Evolutionary conservation across 2,113 vertebrate genomes (phyloP), one percentile per base, ranked within the genome.

Genomic region (Capreolus pygargus): DNA sequence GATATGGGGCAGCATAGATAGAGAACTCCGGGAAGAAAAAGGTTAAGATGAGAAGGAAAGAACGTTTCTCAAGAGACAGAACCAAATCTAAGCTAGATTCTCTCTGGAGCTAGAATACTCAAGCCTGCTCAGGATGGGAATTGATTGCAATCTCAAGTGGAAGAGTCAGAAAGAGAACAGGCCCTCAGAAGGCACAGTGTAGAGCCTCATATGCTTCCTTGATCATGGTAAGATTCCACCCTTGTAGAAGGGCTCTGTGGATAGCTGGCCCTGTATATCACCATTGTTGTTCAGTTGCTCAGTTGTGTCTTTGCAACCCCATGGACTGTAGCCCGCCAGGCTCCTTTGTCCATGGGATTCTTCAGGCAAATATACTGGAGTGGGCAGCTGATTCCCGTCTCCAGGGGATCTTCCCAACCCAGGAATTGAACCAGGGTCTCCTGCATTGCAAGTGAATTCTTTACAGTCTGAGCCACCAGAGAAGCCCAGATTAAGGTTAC

Each of bases 91-190:
- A 91, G 47, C 8, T 45, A 27, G 21, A 36, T 36, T 3, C 6
- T 83, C 81, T 83, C 81, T 55, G 52, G 50, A 36, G 21, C 33
- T 36, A 36, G 33, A 36, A 2, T n/a, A 55, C 10, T 3, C 33
- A 54, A 64, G 17, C 0, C 15, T 64, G 19, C 11, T 74, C 54
- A 86, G n/a, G 6, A 39, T 45, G 9, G 13, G 17, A 19, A n/a
- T 13, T 45, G 3, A 43, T 5, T n/a, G 17, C 5, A 28, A 6
- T 79, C 21, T 74, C 10, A 7, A 50, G 50, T 81, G 17, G 36
- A 81, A 88, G 76, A 74, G 6, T 85, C 33, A 47, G n/a, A 60
- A 92, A 47, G 12, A 39, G 36, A 95, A n/a, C n/a, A 85, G 33
- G 23, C 0, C 0, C 17, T 30, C 19, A 21, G 19, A 36, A 74